Evolutionary conservation across 2,797 vertebrate genomes (phyloP), one percentile per base, ranked within the genome.

Genomic region (Hippoglossus hippoglossus): DNA sequence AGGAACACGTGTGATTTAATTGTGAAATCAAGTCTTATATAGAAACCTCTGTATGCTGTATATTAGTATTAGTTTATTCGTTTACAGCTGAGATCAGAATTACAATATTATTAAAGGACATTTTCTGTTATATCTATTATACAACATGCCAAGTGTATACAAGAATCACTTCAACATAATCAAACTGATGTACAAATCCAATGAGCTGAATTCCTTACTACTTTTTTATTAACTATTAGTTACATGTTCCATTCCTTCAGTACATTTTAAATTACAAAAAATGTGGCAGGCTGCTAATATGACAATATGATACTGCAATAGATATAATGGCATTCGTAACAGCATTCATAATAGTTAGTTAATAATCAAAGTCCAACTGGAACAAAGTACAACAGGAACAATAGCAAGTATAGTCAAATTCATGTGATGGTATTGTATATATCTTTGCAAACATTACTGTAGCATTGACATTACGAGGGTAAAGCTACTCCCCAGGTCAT

Each of bases 401-500:
- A 51, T 4, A 8, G 4, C 18, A 22, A 39, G 6, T 54, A 13
- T 1, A 51, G 39, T 2, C 16, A 16, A 26, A 18, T 46, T 39
- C 28, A 21, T 53, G 15, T 22, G 1, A 15, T 19, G 18, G 22
- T 22, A 24, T 2, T 24, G 24, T 24, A 28, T 16, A 67, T 44
- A 50, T 2, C 49, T 50, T 5, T 50, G n/a, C 3, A 0, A 5
- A 18, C 47, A 22, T 4, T 26, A n/a, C 59, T 50, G 26, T 21
- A 54, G 28, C 28, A 62, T 64, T 2, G 13, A 65, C 31, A 39
- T 34, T 5, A 26, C 28, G 74, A 19, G 74, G 21, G 26, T 19
- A 41, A 67, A 22, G 19, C 28, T 34, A 52, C 55, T 62, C 49
- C 67, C 24, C 52, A 13, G 61, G 34, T 49, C 19, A 50, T 57